These are phyloP conservation scores for Enchytraeus crypticus DNA, from an alignment of 2,888 invertebrate species.

Conservation along the genomic window DNA sequence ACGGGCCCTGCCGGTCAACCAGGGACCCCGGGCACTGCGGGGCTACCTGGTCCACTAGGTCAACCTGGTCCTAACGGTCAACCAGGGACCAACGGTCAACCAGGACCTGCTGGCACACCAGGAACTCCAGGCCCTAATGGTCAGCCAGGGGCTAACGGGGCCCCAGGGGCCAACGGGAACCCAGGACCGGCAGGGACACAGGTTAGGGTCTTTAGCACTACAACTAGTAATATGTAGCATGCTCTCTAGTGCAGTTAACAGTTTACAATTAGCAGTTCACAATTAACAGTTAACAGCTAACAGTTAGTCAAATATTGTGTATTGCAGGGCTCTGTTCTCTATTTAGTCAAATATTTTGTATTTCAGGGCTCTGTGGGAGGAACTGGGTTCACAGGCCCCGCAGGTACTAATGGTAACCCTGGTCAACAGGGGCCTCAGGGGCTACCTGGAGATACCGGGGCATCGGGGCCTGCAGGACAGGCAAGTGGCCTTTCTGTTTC, in stretches of 20 bases:
- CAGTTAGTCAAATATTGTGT: too few species aligned
- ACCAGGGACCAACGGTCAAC: conserved; percentile 8
- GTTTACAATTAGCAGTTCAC: too few species aligned
- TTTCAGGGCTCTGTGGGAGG: conserved; percentile 5
- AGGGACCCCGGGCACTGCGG: conserved; percentile 7
- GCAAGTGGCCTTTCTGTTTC: background rate
- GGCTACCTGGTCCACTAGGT: conserved; percentile 1
- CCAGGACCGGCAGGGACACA: conserved; percentile 5
- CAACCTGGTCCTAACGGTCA: background rate
- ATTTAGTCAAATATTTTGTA: too few species aligned
- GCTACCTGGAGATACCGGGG: background rate
- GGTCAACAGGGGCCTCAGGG: background rate
- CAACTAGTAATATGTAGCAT: too few species aligned
- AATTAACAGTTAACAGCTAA: too few species aligned
- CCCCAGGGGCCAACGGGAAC: conserved; percentile 9
- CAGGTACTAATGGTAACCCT: background rate
- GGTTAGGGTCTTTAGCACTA: too few species aligned
- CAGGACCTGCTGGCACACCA: conserved; percentile 10
- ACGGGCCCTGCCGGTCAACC: conserved; percentile 8
- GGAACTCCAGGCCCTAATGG: conserved; percentile 20
- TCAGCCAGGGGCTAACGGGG: conserved; percentile 2
- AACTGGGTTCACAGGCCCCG: conserved; percentile 8
- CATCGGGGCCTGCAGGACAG: background rate
- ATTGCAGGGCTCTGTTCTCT: too few species aligned
- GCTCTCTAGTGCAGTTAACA: too few species aligned